Evolutionary conservation across 1,140 invertebrate species (phyloP), one percentile per base, ranked within the genome.

Genomic region (Drosophila virilis): DNA sequence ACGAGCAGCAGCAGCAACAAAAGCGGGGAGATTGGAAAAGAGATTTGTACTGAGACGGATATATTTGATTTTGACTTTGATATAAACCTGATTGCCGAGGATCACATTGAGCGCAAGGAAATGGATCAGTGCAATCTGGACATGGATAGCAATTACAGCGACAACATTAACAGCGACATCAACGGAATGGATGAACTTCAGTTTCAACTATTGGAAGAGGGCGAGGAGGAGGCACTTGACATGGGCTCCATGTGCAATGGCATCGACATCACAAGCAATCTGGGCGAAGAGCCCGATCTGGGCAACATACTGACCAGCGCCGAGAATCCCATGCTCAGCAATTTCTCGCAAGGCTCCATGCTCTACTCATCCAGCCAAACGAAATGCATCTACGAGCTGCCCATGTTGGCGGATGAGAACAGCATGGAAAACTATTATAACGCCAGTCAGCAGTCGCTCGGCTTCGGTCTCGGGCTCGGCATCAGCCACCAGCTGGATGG

Each of bases 11-110:
- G 61, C 78, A 83, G 28, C 77, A 64, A 64, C 52, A 67, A 62
- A 64, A 69, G 69, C 73, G 77, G 85, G 71, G 75, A 89, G 69
- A 84, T 80, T 80, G 84, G 78, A 80, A 86, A 80, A 73, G 67
- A 90, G 75, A 82, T 71, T 72, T 78, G 73, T 74, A 89, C 71
- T 58, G 74, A 80, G 73, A 90, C 84, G 74, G 81, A 89, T 74
- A 88, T 78, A 77, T 86, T 90, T 90, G 83, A 91, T 77, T 80
- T 89, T 67, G 81, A 89, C 74, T 89, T 91, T 76, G 83, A 89
- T 68, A 81, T 86, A 82, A 89, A 89, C 80, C 69, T 91, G 86
- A 76, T 91, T 88, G 78, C 80, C 77, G 77, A 79, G 64, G 80
- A 81, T 90, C 61, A 42, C 50, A 77, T 80, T 71, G 83, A 71